These are phyloP conservation scores for Atrina japonica DNA, from an alignment of 2,888 invertebrate genomes.

Conservation along the genomic window DNA sequence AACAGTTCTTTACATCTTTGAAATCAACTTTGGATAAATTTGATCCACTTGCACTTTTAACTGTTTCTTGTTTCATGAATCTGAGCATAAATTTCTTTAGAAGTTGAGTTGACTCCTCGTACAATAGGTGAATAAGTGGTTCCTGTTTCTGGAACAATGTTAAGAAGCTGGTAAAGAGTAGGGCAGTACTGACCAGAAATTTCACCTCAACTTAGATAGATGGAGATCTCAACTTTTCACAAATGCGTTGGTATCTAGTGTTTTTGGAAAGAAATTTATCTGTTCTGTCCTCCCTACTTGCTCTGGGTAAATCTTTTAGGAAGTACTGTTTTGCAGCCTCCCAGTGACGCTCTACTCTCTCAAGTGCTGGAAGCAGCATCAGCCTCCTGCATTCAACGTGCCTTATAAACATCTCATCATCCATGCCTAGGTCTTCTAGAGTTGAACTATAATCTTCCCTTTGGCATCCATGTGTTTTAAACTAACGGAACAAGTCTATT, in stretches of 20 bases:
- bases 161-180: conserved; percentile 22
- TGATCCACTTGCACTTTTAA: background rate
- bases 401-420: conserved; percentile 25
- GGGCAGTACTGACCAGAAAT: conserved; percentile 16
- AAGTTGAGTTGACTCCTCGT: conserved; percentile 8
- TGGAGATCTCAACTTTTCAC: conserved; percentile 18
- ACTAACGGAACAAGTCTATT: conserved; percentile 37
- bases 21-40: background rate
- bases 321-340: conserved; percentile 25
- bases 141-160: conserved; percentile 24
- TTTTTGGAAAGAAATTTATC: conserved; percentile 17
- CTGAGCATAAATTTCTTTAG: too few relatives aligned
- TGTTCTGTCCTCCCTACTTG: conserved; percentile 19
- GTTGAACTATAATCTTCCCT: conserved; percentile 20
- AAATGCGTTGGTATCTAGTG: conserved; percentile 28
- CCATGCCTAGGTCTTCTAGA: background rate
- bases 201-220: too few relatives aligned
- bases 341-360: conserved; percentile 15
- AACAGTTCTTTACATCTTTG: conserved; percentile 8
- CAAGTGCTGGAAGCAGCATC: conserved; percentile 26
- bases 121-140: conserved; percentile 28
- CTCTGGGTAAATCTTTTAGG: conserved; percentile 15
- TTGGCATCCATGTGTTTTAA: conserved; percentile 29
- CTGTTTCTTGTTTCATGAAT: conserved; percentile 19
- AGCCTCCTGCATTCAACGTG: conserved; percentile 40